Base-by-base conservation (phyloP, 2,888 invertebrate genomes). In the Scaptomyza cyrtandrae region DNA sequence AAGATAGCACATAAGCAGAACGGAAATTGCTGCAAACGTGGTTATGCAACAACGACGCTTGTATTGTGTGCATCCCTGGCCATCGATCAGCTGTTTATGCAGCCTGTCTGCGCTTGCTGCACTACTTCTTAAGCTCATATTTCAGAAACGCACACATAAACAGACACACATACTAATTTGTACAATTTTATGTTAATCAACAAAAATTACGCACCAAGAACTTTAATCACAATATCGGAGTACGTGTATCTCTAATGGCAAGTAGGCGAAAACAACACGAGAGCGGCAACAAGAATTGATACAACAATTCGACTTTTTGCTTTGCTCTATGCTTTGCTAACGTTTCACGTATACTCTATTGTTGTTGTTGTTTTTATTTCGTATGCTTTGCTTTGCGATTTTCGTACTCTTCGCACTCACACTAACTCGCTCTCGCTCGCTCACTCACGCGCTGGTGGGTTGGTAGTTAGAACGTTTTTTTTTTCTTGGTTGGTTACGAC, bases 281-380 rank as follows among this genome's bases (percentile, higher is more conserved):
- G 58, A 62, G 53, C 56, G 54, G 64, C 37, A 71, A 67, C 65
- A 71, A 52, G 67, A 69, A 64, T 79, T 73, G 55, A 71, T 82
- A 80, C 77, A 86, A 86, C 82, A 78, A 84, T 65, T 78, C 43
- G 43, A 62, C 49, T 55, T 65, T 65, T 69, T 73, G 65, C 56
- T 73, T 62, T 71, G 64, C 63, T 61, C 66, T 57, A 57, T 69
- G 63, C 64, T 77, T 71, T 81, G 64, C 68, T 78, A 73, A 78
- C 74, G 71, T 78, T 81, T 72, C 63, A 67, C 71, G 69, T 62
- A 67, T 73, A 16, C 58, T 52, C 35, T 50, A 50, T 71, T 80
- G 68, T 69, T 80, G 68, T 74, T 82, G 77, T 78, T 83, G 80
- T 80, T 80, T 72, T 74, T 80, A 55, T 79, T 88, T 80, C 62